phyloP scores from a whole-genome alignment of 2,113 vertebrate species.

The Erythrocercus mccallii region DNA sequence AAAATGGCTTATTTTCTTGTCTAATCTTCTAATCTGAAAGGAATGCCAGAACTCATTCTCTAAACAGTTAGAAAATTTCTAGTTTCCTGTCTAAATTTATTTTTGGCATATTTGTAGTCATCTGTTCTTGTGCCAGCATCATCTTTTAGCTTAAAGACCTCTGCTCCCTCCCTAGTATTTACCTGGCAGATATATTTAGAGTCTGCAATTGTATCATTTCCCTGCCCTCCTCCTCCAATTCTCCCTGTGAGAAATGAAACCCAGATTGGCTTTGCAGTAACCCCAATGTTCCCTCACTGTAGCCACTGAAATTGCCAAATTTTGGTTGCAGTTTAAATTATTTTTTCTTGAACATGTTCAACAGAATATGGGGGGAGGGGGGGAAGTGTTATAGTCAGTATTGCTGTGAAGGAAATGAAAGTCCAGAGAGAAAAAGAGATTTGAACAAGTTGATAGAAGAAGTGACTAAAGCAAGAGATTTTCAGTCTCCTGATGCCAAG shows the following conservation, averaged over 20 bases:
- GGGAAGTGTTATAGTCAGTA: not conserved
- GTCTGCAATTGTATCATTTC: not conserved
- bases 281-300: not conserved
- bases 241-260: not conserved
- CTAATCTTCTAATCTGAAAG: not conserved
- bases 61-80: not conserved
- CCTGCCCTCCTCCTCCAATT: not conserved
- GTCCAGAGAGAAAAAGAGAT: not conserved
- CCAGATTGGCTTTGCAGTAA: not conserved
- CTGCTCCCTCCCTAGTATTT: conserved; percentile 4
- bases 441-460: not conserved
- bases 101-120: not conserved
- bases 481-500: not conserved
- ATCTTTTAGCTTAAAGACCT: conserved; percentile 31
- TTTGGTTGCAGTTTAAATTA: not conserved
- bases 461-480: not conserved
- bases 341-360: not conserved
- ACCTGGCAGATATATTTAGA: conserved; percentile 24
- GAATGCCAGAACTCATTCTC: not conserved
- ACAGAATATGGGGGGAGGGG: accelerated
- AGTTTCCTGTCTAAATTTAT: not conserved
- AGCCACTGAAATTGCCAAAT: not conserved
- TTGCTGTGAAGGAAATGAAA: not conserved
- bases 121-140: conserved; percentile 4
- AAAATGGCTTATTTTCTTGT: not conserved